A percentile compares a stretch with the other conserved stretches of the same genome.
Conservation (phyloP, 2,888 invertebrate species). For the Biston betularia region DNA sequence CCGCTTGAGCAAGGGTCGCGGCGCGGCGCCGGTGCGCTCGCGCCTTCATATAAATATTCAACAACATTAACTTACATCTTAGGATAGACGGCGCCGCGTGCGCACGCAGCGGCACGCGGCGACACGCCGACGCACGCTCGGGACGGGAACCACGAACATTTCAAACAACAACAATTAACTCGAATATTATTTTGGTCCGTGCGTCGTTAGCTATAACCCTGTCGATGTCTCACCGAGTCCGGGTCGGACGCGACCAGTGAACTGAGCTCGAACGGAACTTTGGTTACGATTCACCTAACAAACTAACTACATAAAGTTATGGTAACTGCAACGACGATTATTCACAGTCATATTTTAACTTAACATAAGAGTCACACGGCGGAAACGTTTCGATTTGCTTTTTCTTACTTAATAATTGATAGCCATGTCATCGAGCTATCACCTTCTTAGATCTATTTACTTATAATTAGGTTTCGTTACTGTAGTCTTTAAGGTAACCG, state of each 20-base stretch:
- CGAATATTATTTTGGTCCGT: slow-evolving; percentile 66
- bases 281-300: slow-evolving; percentile 82
- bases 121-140: slow-evolving; percentile 56
- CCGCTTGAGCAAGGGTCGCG: slow-evolving; percentile 72
- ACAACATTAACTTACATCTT: slow-evolving; percentile 60
- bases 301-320: slow-evolving; percentile 80
- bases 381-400: slow-evolving; percentile 52
- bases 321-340: slow-evolving; percentile 76
- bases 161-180: slow-evolving; percentile 59
- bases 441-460: slow-evolving; percentile 47
- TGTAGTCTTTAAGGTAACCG: slow-evolving; percentile 16
- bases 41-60: slow-evolving; percentile 57
- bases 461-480: slow-evolving; percentile 38
- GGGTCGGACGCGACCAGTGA: slow-evolving; percentile 51
- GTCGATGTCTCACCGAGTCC: slow-evolving; percentile 67
- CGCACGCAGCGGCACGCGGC: slow-evolving; percentile 17
- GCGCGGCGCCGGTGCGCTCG: slow-evolving; percentile 58
- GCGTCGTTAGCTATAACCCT: slow-evolving; percentile 73
- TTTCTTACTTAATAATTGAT: slow-evolving; percentile 44
- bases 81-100: slow-evolving; percentile 23
- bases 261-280: slow-evolving; percentile 73
- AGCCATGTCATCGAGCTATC: slow-evolving; percentile 41
- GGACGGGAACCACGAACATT: slow-evolving; percentile 64
- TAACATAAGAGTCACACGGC: slow-evolving; percentile 54
- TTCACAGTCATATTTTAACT: slow-evolving; percentile 68